Percentiles rank a stretch among this genome's conserved stretches.
Conservation (phyloP, 1,140 invertebrate genomes). For the Drosophila jambulina region DNA sequence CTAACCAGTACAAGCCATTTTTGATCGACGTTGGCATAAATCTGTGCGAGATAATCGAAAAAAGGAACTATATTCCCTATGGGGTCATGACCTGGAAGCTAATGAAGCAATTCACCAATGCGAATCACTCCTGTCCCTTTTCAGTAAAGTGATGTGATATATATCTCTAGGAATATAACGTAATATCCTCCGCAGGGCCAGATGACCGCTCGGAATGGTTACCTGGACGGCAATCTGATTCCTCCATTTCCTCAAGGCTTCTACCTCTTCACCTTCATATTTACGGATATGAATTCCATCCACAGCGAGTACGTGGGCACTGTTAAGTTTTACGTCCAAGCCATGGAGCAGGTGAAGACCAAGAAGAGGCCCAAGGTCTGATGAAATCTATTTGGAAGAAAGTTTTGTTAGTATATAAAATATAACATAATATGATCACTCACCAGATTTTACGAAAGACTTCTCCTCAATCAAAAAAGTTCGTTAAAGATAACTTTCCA, state of each 20-base stretch:
- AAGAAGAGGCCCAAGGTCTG: background rate
- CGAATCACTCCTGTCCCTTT: conserved; percentile 44
- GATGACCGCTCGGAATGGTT: background rate
- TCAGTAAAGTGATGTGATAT: conserved; percentile 8
- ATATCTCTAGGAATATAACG: background rate
- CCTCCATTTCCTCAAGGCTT: conserved; percentile 33
- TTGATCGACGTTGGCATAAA: conserved; percentile 19
- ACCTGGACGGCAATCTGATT: background rate
- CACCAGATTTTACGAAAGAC: background rate
- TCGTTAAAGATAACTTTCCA: conserved; percentile 16
- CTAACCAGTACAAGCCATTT: conserved; percentile 47
- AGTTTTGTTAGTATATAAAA: background rate
- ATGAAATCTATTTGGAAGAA: background rate
- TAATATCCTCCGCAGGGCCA: conserved; percentile 18
- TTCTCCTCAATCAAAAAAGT: background rate
- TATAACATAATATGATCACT: background rate
- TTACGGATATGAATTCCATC: conserved; percentile 10
- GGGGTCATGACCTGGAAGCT: conserved; percentile 11
- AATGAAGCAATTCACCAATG: conserved; percentile 17
- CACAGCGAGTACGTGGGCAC: conserved; percentile 9
- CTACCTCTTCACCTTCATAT: background rate
- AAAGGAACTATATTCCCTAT: conserved; percentile 23
- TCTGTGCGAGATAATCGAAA: conserved; percentile 26
- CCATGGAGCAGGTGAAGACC: conserved; percentile 14
- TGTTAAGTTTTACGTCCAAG: conserved; percentile 24